These are phyloP conservation scores for Drosophila setifemur DNA, from an alignment of 1,140 invertebrate genomes.

Conservation along the genomic window DNA sequence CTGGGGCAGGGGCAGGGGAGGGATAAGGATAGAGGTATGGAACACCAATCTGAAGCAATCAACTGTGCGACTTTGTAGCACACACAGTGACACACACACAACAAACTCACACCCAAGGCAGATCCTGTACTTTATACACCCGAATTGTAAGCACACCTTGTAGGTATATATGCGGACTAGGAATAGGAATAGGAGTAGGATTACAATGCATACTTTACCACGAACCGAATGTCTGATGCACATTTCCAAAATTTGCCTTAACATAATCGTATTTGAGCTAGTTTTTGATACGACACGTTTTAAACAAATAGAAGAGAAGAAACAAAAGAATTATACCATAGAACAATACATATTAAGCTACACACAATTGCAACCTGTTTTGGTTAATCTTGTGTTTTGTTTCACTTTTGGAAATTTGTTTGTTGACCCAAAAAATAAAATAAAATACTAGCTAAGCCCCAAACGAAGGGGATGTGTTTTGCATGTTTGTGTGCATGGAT, in stretches of 20 bases:
- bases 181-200: constrained; percentile 17
- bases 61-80: constrained; percentile 40
- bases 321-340: background rate
- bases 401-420: constrained; percentile 21
- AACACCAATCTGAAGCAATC: constrained; percentile 39
- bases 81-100: constrained; percentile 8
- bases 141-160: constrained; percentile 11
- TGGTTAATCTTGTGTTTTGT: constrained; percentile 31
- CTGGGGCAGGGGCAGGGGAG: background rate
- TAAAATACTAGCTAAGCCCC: background rate
- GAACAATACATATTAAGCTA: constrained; percentile 12
- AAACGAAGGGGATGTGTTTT: background rate
- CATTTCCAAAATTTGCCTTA: constrained; percentile 49
- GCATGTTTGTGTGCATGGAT: no score
- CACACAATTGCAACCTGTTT: constrained; percentile 35
- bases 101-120: constrained; percentile 39
- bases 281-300: constrained; percentile 47
- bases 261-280: constrained; percentile 48
- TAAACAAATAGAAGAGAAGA: background rate
- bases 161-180: background rate
- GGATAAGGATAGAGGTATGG: constrained; percentile 1
- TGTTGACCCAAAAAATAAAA: constrained; percentile 11
- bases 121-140: constrained; percentile 36
- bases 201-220: constrained; percentile 39
- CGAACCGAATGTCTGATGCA: constrained; percentile 45